These are phyloP conservation scores for Drosophila hydei DNA, from an alignment of 1,140 invertebrate genomes.

Conservation along the genomic window DNA sequence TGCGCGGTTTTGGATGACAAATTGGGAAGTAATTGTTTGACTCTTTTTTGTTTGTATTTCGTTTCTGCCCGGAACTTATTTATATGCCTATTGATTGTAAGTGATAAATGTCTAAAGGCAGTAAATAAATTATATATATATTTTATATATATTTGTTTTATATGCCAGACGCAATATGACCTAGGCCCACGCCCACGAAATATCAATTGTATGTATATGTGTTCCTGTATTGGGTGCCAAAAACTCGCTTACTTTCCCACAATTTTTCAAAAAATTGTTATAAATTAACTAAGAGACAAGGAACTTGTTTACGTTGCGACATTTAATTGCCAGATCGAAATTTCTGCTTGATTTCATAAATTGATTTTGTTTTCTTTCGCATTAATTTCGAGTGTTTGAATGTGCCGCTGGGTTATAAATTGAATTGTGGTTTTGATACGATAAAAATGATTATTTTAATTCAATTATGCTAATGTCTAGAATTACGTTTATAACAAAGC, in stretches of 20 bases:
- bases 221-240: slow-evolving; percentile 22
- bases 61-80: slow-evolving; percentile 48
- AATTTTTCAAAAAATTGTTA: slow-evolving; percentile 41
- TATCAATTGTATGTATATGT: not conserved
- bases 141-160: not conserved
- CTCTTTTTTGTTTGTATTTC: slow-evolving; percentile 23
- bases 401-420: slow-evolving; percentile 44
- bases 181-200: not conserved
- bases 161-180: slow-evolving; percentile 20
- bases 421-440: slow-evolving; percentile 17
- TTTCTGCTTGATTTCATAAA: slow-evolving; percentile 45
- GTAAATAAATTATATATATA: not conserved
- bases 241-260: slow-evolving; percentile 49
- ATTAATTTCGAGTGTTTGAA: slow-evolving; percentile 45
- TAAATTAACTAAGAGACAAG: slow-evolving; percentile 34
- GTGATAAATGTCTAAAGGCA: slow-evolving; percentile 28
- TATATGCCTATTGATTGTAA: slow-evolving; percentile 51
- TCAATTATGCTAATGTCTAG: too few species aligned
- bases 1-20: slow-evolving; percentile 53
- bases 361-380: slow-evolving; percentile 23
- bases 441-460: too few species aligned
- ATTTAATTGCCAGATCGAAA: slow-evolving; percentile 26
- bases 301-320: slow-evolving; percentile 49
- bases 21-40: slow-evolving; percentile 63
- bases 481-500: too few species aligned